Percentiles rank a stretch among this genome's conserved stretches.
phyloP scores from a whole-genome alignment of 2,888 invertebrate genomes.

The Sceliomorpha sp. region DNA sequence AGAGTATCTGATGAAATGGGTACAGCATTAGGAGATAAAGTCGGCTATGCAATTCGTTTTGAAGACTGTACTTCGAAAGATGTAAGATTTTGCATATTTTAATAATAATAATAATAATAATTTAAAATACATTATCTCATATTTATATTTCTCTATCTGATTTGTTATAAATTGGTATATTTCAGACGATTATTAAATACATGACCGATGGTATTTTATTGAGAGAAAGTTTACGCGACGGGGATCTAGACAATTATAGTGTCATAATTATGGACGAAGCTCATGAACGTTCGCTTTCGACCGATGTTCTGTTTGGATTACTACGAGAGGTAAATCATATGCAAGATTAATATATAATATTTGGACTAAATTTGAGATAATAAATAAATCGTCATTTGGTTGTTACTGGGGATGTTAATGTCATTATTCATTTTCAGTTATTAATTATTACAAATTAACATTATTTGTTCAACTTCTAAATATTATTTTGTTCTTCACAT shows the following conservation, averaged over 20 bases:
- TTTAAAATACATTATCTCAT: constrained; percentile 3
- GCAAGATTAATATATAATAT: constrained; percentile 9
- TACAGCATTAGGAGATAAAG: constrained; percentile 92
- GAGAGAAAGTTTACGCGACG: constrained; percentile 96
- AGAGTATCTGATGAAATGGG: constrained; percentile 99
- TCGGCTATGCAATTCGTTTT: constrained; percentile 99
- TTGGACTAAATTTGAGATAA: no score
- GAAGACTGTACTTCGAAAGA: constrained; percentile 98
- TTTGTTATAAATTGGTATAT: no score
- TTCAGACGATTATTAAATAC: constrained; percentile 96
- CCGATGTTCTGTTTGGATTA: constrained; percentile 98
- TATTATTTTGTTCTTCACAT: constrained; percentile 22
- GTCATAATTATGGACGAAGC: constrained; percentile 99
- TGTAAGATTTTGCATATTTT: constrained; percentile 68
- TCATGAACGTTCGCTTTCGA: constrained; percentile 98
- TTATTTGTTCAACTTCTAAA: no score
- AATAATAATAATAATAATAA: constrained; percentile 1
- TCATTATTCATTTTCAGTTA: no score
- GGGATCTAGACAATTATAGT: constrained; percentile 98
- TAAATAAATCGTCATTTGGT: constrained; percentile 20
- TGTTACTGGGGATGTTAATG: no score
- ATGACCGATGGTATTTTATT: constrained; percentile 99
- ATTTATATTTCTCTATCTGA: constrained; percentile 32
- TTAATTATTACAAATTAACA: no score
- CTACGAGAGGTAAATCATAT: constrained; percentile 88